Evolutionary conservation across 1,140 invertebrate genomes (phyloP).

Genomic region (Brevipalpus yothersi): DNA sequence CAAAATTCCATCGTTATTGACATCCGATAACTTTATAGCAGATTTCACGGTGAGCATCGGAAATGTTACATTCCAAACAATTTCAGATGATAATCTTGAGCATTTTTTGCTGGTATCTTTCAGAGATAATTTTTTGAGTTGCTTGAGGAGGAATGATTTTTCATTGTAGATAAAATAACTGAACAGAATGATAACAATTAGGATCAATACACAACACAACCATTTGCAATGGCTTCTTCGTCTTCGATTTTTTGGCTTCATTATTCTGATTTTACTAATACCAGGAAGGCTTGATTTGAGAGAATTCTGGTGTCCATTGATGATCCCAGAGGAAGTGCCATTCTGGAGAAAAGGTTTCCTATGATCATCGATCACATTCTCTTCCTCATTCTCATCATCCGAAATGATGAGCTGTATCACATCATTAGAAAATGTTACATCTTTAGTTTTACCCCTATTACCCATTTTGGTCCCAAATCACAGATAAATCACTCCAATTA

Average conservation of each 20-base stretch:
- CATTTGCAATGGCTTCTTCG: neutral
- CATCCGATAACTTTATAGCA: conserved; percentile 36
- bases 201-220: neutral
- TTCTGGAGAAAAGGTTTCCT: too few species aligned
- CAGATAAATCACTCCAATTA: too few species aligned
- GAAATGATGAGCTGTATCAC: too few species aligned
- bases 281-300: too few species aligned
- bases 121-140: neutral
- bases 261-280: conserved; percentile 9
- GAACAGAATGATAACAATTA: neutral
- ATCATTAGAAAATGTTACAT: too few species aligned
- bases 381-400: too few species aligned
- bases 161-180: neutral
- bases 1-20: conserved; percentile 41
- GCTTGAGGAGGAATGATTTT: neutral
- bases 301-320: too few species aligned
- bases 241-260: conserved; percentile 1
- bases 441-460: too few species aligned
- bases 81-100: conserved; percentile 17
- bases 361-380: too few species aligned
- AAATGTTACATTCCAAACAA: conserved; percentile 43
- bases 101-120: neutral
- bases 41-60: conserved; percentile 49
- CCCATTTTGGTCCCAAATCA: too few species aligned
- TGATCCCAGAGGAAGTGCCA: too few species aligned